Conservation (phyloP, 2,888 invertebrate species). For the Xestia sexstrigata region DNA sequence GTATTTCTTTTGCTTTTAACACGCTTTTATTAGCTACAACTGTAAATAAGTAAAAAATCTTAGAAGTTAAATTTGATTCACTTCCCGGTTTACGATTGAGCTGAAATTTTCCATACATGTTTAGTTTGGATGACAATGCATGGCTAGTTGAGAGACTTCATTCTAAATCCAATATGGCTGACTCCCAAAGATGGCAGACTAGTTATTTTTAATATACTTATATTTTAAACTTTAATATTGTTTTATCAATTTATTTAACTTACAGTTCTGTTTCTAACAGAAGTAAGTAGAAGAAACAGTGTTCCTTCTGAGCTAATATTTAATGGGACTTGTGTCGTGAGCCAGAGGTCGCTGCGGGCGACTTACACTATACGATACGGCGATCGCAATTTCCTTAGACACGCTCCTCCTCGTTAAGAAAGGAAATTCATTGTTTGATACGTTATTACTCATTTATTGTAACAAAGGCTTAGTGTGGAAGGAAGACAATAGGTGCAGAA, state of each 20-base stretch:
- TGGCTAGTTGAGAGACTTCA: no score
- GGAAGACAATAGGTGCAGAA: neutral
- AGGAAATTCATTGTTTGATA: constrained; percentile 27
- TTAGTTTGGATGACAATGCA: no score
- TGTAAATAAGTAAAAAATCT: no score
- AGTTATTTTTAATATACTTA: no score
- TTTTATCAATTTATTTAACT: neutral
- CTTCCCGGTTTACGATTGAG: no score
- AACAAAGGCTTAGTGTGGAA: neutral
- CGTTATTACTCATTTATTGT: constrained; percentile 1
- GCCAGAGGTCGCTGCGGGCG: constrained; percentile 51
- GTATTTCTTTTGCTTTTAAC: neutral
- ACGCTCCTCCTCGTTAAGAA: constrained; percentile 36
- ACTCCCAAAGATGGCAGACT: no score
- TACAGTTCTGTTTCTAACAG: neutral
- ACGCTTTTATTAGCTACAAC: no score
- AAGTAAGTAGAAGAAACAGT: no score
- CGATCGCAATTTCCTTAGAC: constrained; percentile 75
- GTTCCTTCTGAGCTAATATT: constrained; percentile 21
- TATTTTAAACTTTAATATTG: no score
- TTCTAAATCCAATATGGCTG: no score
- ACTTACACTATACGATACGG: constrained; percentile 69
- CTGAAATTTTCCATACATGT: no score
- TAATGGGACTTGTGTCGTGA: constrained; percentile 38
- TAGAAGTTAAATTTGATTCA: no score